These are phyloP conservation scores for Forficula auricularia DNA, from an alignment of 1,140 invertebrate species.

Conservation along the genomic window DNA sequence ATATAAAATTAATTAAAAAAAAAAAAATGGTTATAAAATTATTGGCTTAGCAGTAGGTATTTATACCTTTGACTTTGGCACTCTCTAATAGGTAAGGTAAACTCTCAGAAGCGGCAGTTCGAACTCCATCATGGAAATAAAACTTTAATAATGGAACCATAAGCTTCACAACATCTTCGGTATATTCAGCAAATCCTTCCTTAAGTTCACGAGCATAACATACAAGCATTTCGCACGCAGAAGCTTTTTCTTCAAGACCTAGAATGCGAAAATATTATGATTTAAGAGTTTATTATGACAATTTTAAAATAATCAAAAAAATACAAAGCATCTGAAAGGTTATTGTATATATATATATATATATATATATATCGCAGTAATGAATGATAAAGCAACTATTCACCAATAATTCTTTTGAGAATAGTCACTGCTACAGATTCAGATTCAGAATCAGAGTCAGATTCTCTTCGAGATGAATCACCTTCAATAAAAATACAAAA, in stretches of 20 bases:
- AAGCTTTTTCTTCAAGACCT: slow-evolving; percentile 96
- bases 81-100: slow-evolving; percentile 86
- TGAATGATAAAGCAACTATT: neutral
- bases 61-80: slow-evolving; percentile 70
- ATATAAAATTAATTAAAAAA: no score
- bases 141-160: slow-evolving; percentile 97
- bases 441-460: no score
- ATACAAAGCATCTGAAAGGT: no score
- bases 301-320: no score
- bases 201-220: slow-evolving; percentile 96
- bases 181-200: slow-evolving; percentile 86
- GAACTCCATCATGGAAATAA: slow-evolving; percentile 94
- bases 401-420: no score
- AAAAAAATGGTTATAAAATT: no score
- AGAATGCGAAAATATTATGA: slow-evolving; percentile 13
- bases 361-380: no score
- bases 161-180: slow-evolving; percentile 82
- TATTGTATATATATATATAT: no score
- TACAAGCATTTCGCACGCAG: slow-evolving; percentile 97
- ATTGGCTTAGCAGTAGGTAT: no score
- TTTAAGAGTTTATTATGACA: neutral
- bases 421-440: no score
- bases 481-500: no score
- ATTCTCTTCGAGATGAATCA: no score
- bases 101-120: slow-evolving; percentile 83